Percentiles rank a stretch among this genome's conserved stretches.
Evolutionary conservation across 2,888 invertebrate genomes (phyloP).

Genomic region (Syrista parreyssii): DNA sequence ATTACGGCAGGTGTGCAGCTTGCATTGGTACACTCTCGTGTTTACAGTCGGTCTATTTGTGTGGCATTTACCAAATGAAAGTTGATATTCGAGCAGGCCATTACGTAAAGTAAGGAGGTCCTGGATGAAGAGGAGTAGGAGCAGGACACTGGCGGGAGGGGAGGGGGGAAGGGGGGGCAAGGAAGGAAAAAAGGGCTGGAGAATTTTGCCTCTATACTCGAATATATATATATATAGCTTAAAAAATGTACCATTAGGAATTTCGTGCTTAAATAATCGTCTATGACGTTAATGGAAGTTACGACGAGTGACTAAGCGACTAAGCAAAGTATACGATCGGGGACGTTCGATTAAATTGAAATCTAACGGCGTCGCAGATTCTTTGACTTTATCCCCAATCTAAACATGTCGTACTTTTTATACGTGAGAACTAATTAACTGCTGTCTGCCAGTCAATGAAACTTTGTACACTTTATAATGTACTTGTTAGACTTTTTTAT

Average conservation of each 20-base stretch:
- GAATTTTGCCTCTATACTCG: neutral
- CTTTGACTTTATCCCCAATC: neutral
- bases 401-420: neutral
- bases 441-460: neutral
- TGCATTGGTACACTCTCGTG: neutral
- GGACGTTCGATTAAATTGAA: neutral
- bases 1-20: neutral
- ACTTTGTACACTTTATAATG: neutral
- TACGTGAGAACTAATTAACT: neutral
- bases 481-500: neutral
- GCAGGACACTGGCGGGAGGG: neutral
- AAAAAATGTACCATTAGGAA: neutral
- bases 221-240: neutral
- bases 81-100: conserved; percentile 4
- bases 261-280: neutral
- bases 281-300: no score
- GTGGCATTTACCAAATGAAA: conserved; percentile 5
- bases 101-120: conserved; percentile 4
- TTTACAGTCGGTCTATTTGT: conserved; percentile 1
- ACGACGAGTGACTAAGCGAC: no score
- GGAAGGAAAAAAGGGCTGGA: neutral
- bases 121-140: neutral
- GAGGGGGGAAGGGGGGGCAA: no score
- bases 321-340: neutral
- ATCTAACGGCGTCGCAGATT: neutral